A percentile compares a stretch with the other conserved stretches of the same genome.
These are phyloP conservation scores for Zootoca vivipara DNA, from an alignment of 2,113 vertebrate species.

Conservation along the genomic window DNA sequence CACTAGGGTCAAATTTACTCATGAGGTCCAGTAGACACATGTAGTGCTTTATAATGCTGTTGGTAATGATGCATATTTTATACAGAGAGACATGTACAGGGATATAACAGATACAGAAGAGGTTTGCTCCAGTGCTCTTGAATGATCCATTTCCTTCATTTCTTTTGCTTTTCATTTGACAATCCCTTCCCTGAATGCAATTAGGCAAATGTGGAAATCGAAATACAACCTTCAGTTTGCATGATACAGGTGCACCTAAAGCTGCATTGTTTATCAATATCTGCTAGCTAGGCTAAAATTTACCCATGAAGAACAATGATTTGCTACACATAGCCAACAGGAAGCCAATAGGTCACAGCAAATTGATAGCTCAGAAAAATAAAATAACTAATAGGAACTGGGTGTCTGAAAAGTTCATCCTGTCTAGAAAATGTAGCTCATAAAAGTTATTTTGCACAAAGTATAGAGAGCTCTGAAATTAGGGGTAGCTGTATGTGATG, in stretches of 20 bases:
- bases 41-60: background rate
- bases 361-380: background rate
- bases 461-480: background rate
- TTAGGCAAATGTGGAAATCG: background rate
- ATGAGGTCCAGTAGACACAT: background rate
- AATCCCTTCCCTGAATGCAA: background rate
- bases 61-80: background rate
- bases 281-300: background rate
- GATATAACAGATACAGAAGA: background rate
- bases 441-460: background rate
- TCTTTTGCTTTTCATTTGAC: no score
- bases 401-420: background rate
- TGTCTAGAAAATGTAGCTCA: background rate
- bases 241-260: background rate
- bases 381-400: background rate
- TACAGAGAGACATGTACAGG: no score
- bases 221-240: background rate
- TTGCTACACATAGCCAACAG: background rate
- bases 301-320: background rate
- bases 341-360: background rate
- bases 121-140: no score
- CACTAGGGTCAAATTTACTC: background rate
- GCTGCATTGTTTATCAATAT: background rate
- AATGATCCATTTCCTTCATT: no score
- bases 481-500: background rate